Evolutionary conservation across 2,797 vertebrate genomes (phyloP).

Genomic region (Pipistrellus pipistrellus): DNA sequence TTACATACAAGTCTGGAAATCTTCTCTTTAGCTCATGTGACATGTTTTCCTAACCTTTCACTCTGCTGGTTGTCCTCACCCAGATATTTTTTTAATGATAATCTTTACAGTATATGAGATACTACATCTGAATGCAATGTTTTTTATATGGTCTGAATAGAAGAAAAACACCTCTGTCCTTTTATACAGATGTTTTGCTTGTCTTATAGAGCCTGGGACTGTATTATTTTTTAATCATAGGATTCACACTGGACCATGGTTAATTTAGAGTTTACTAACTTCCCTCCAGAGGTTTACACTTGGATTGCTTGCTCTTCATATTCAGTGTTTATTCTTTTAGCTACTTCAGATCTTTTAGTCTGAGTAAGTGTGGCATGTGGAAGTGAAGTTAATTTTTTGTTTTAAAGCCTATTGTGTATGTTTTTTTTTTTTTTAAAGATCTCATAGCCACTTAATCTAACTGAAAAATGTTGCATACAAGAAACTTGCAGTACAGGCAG

Average conservation of each 20-base stretch:
- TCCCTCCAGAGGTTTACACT: conserved; percentile 16
- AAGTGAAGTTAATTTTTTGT: conserved; percentile 54
- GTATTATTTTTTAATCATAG: conserved; percentile 36
- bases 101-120: not conserved
- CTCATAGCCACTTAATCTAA: conserved; percentile 29
- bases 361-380: not conserved
- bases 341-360: conserved; percentile 21
- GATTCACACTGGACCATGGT: not conserved
- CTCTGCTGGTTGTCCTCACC: not conserved
- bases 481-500: conserved; percentile 27
- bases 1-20: not conserved
- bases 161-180: not conserved
- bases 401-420: not conserved
- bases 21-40: conserved; percentile 12
- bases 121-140: not conserved
- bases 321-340: conserved; percentile 34
- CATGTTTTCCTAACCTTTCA: conserved; percentile 34
- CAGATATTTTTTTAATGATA: conserved; percentile 15
- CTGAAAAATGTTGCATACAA: conserved; percentile 24
- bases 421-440: conserved; percentile 19
- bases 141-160: not conserved
- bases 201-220: conserved; percentile 22
- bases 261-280: conserved; percentile 39
- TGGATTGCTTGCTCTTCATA: not conserved
- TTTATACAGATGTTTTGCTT: conserved; percentile 21